Base-by-base conservation (phyloP, 1,140 invertebrate species). In the Theocolax elegans region DNA sequence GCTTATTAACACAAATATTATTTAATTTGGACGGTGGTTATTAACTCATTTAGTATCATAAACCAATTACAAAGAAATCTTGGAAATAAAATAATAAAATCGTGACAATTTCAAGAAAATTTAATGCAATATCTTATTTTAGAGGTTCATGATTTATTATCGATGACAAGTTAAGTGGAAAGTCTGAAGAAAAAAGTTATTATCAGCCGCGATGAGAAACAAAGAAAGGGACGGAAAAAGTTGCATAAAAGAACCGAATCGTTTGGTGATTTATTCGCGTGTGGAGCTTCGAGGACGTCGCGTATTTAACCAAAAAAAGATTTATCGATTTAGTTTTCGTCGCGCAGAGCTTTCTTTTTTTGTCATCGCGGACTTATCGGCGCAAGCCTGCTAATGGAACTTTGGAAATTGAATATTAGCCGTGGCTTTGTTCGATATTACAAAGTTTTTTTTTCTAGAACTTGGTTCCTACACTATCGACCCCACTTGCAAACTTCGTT, bases 341-440 rank as follows among this genome's bases (percentile, higher is more conserved):
- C 23, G 27, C 4, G 19, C 4, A n/a, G n/a, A n/a, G 9, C 27
- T 54, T 15, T 2, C 15, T 54, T 54, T 54, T 54, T 54, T 54
- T 31, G n/a, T 54, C 51, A 31, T 12, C 25, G 12, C 25, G 48
- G 48, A 49, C 48, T 54, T 54, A 54, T 54, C 51, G 19, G 12
- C 25, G 7, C 13, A 13, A 31, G 12, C 3, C 23, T 15, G 51
- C 51, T 54, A 54, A 54, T 54, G 51, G 51, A 54, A 54, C 51
- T 54, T 15, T n/a, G 51, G 23, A 54, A 54, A 54, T 54, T 54
- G 51, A 54, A 54, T 54, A 54, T 54, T 27, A 12, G 25, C 21
- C 4, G 17, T 49, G 48, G 48, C 48, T 31, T 54, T 54, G 51
- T 54, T 54, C 27, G 51, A 54, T 54, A 54, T 54, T 54, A 54